Conservation (phyloP, 2,113 vertebrate species). For the Hystrix brachyura region DNA sequence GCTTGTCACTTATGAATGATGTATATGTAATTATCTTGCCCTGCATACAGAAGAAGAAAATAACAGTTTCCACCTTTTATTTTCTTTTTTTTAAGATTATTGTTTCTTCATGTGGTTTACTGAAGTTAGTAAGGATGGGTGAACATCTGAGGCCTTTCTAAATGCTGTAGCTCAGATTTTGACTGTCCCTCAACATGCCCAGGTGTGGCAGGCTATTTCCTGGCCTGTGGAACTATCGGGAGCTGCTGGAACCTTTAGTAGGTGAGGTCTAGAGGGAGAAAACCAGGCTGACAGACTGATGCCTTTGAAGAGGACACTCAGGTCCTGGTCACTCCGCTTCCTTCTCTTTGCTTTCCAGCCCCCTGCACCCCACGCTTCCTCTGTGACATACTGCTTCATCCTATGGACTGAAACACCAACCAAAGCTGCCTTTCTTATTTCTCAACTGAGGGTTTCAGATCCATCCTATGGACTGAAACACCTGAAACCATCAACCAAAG, state of each 20-base stretch:
- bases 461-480: too few relatives aligned
- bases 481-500: background rate
- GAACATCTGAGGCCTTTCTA: background rate
- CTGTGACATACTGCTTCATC: background rate
- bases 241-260: background rate
- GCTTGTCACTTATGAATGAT: background rate
- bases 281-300: too few relatives aligned
- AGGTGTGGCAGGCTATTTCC: background rate
- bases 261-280: background rate
- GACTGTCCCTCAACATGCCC: background rate
- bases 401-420: background rate
- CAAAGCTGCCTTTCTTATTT: background rate
- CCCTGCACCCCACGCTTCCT: too few relatives aligned
- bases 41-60: conserved; percentile 15
- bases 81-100: background rate
- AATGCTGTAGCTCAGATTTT: background rate
- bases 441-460: too few relatives aligned
- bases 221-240: background rate
- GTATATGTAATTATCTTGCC: conserved; percentile 7
- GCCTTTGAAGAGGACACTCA: background rate
- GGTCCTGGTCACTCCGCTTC: background rate
- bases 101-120: conserved; percentile 6
- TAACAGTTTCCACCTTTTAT: background rate
- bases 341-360: background rate
- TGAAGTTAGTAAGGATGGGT: background rate